Percentiles rank a stretch among this genome's conserved stretches.
phyloP scores from a whole-genome alignment of 2,113 vertebrate species.

The Dascyllus trimaculatus region DNA sequence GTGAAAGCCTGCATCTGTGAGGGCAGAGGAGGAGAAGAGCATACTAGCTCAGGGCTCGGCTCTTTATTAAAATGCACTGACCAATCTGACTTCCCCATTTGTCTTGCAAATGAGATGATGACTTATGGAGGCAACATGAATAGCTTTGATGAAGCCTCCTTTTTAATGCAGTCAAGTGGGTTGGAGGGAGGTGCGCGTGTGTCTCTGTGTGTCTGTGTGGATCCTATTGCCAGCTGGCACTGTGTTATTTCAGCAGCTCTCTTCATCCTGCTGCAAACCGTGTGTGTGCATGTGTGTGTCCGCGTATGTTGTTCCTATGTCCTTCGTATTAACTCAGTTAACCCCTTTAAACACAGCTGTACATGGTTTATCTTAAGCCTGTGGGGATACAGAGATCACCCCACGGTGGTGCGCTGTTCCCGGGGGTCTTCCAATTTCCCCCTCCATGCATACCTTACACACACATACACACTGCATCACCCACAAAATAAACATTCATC shows the following conservation, averaged over 20 bases:
- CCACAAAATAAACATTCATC: slow-evolving; percentile 74
- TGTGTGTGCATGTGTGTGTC: slow-evolving; percentile 25
- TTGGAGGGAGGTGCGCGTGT: slow-evolving; percentile 56
- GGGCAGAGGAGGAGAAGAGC: slow-evolving; percentile 30
- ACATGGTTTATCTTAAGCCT: slow-evolving; percentile 70
- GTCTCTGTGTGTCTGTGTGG: slow-evolving; percentile 48
- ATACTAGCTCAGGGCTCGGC: slow-evolving; percentile 17
- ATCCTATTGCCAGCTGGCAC: slow-evolving; percentile 74
- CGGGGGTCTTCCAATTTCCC: slow-evolving; percentile 61
- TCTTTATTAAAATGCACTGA: slow-evolving; percentile 75
- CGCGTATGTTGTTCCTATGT: slow-evolving; percentile 40
- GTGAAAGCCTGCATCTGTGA: background rate
- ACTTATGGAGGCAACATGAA: slow-evolving; percentile 78
- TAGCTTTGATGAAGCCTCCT: slow-evolving; percentile 78
- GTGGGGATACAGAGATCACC: slow-evolving; percentile 62
- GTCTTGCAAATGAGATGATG: slow-evolving; percentile 84
- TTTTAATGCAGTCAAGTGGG: slow-evolving; percentile 78
- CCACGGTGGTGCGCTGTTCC: slow-evolving; percentile 64
- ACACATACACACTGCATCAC: slow-evolving; percentile 48
- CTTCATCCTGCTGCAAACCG: slow-evolving; percentile 48
- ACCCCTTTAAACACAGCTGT: slow-evolving; percentile 79
- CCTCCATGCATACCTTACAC: slow-evolving; percentile 21
- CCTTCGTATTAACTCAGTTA: slow-evolving; percentile 71
- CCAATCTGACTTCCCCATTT: slow-evolving; percentile 72
- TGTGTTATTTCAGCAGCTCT: slow-evolving; percentile 66